Evolutionary conservation across 2,113 vertebrate species (phyloP).

Genomic region (Arvicanthis niloticus): DNA sequence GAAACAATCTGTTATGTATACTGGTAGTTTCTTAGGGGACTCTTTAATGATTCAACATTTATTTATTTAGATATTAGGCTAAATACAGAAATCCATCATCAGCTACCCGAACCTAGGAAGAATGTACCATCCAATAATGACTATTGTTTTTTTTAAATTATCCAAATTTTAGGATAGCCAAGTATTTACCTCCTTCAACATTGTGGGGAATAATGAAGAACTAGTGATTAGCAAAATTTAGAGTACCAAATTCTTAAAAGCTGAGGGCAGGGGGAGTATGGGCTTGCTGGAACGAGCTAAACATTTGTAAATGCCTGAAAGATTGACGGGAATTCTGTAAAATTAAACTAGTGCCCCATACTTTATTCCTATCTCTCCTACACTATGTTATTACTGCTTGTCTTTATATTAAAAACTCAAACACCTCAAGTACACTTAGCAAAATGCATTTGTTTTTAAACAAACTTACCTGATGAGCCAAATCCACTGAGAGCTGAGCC

Average conservation of each 20-base stretch:
- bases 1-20: constrained; percentile 9
- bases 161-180: constrained; percentile 37
- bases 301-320: constrained; percentile 5
- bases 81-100: constrained; percentile 30
- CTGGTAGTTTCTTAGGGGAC: constrained; percentile 29
- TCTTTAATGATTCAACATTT: not conserved
- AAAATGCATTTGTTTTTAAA: constrained; percentile 44
- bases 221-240: constrained; percentile 50
- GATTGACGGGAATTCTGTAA: not conserved
- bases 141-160: constrained; percentile 41
- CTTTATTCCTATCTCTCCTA: constrained; percentile 55
- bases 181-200: constrained; percentile 50
- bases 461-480: constrained; percentile 94
- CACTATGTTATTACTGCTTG: not conserved
- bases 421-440: constrained; percentile 32
- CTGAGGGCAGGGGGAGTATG: not conserved
- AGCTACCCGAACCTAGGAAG: constrained; percentile 43
- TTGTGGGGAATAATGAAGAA: constrained; percentile 26
- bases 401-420: constrained; percentile 48
- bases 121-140: constrained; percentile 38
- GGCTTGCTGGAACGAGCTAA: constrained; percentile 6
- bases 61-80: not conserved
- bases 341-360: constrained; percentile 28
- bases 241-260: constrained; percentile 26
- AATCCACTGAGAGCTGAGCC: constrained; percentile 97